Percentiles rank a stretch among this genome's conserved stretches.
These are phyloP conservation scores for Phalacrocorax aristotelis DNA, from an alignment of 2,113 vertebrate genomes.

Conservation along the genomic window DNA sequence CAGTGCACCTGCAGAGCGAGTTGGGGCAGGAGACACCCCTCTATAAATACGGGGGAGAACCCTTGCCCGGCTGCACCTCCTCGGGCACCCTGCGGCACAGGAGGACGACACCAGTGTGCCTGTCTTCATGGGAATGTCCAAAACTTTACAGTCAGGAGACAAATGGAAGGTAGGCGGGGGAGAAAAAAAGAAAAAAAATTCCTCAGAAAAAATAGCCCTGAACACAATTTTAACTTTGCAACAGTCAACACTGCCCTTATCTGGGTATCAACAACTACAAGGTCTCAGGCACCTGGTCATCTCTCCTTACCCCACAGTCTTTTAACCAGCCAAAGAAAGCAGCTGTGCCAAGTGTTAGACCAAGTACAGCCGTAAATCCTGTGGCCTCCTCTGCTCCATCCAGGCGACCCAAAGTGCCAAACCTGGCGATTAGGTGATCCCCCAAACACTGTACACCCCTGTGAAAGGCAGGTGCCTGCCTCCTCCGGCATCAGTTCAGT, in stretches of 20 bases:
- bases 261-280: not conserved
- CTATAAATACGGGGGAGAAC: slow-evolving; percentile 22
- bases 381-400: not conserved
- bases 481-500: not conserved
- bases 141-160: not conserved
- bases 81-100: rapidly evolving
- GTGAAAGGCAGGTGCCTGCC: not conserved
- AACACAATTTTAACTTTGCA: not conserved
- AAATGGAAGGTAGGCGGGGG: not conserved
- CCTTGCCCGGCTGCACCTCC: rapidly evolving
- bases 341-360: not conserved
- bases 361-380: not conserved
- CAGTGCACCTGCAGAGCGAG: slow-evolving; percentile 67
- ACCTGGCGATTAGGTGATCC: rapidly evolving
- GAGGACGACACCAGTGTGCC: rapidly evolving
- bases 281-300: not conserved
- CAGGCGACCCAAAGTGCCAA: not conserved
- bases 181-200: not conserved
- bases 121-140: not conserved
- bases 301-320: not conserved
- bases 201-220: not conserved
- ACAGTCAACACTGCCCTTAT: not conserved
- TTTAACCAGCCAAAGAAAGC: not conserved
- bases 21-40: slow-evolving; percentile 8
- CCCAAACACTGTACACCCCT: not conserved